These are phyloP conservation scores for Ericerus pela DNA, from an alignment of 1,140 invertebrate genomes.

Conservation along the genomic window DNA sequence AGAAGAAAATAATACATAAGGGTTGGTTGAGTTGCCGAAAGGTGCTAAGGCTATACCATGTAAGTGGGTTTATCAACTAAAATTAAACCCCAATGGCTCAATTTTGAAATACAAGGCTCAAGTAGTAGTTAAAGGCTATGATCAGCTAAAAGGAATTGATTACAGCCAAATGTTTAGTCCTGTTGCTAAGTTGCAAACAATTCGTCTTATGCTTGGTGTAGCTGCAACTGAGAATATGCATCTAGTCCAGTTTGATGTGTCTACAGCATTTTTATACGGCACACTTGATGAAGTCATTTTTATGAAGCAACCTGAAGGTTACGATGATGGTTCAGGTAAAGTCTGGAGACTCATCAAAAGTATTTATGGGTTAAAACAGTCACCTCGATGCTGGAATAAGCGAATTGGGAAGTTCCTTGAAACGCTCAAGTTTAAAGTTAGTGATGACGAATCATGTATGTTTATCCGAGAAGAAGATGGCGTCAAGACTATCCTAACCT, in stretches of 20 bases:
- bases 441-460: too few species aligned
- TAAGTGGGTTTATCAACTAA: neutral
- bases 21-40: neutral
- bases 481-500: too few species aligned
- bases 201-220: conserved; percentile 28
- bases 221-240: neutral
- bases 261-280: conserved; percentile 22
- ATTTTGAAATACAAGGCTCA: conserved; percentile 17
- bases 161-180: conserved; percentile 30
- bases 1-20: conserved; percentile 22
- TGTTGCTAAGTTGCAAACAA: conserved; percentile 25
- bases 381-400: conserved; percentile 28
- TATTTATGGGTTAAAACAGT: conserved; percentile 29
- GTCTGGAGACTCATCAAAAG: conserved; percentile 26
- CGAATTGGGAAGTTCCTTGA: too few species aligned
- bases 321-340: conserved; percentile 14
- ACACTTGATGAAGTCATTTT: conserved; percentile 29
- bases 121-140: conserved; percentile 20
- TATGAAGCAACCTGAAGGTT: conserved; percentile 29
- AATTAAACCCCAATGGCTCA: neutral
- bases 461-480: too few species aligned
- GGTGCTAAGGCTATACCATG: neutral
- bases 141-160: conserved; percentile 25
- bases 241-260: neutral
- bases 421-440: too few species aligned